Conservation (phyloP, 2,888 invertebrate genomes). For the Agrochola lota region DNA sequence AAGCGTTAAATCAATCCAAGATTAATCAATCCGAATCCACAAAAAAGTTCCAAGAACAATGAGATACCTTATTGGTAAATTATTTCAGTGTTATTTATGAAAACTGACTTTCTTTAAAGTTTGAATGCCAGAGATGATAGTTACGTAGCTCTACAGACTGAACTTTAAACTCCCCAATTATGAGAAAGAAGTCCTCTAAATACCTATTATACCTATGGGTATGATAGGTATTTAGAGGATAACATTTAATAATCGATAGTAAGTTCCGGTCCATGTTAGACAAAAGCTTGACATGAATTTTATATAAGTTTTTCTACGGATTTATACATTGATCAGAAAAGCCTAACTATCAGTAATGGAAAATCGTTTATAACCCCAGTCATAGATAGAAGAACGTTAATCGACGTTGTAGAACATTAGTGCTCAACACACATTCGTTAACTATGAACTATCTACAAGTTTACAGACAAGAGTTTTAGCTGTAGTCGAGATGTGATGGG, state of each 20-base stretch:
- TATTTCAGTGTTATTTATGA: constrained; percentile 7
- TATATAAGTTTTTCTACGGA: background rate
- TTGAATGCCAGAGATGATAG: background rate
- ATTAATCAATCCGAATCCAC: background rate
- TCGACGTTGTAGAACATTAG: background rate
- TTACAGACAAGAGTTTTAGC: background rate
- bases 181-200: too few species aligned
- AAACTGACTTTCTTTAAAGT: background rate
- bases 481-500: background rate
- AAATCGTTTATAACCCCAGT: background rate
- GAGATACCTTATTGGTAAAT: background rate
- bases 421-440: too few species aligned
- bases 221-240: too few species aligned
- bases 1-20: background rate
- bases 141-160: background rate
- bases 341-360: background rate
- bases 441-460: background rate
- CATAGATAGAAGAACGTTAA: background rate
- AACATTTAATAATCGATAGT: too few species aligned
- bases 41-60: background rate
- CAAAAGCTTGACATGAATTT: too few species aligned
- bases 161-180: too few species aligned
- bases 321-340: background rate
- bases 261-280: too few species aligned
- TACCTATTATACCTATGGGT: too few species aligned